phyloP scores from a whole-genome alignment of 2,888 invertebrate genomes.

The Cheilosia scutellata region DNA sequence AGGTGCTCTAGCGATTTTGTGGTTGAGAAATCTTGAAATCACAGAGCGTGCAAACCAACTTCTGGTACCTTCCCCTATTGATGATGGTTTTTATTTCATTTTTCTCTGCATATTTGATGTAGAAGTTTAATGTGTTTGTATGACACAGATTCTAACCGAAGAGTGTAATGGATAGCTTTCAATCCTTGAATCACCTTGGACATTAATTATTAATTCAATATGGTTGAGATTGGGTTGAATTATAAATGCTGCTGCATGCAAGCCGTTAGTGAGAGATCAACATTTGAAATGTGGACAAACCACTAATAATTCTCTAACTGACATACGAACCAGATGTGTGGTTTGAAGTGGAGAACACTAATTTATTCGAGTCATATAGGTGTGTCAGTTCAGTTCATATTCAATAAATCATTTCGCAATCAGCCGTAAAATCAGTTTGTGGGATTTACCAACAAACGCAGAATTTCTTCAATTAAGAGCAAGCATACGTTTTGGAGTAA shows the following conservation, averaged over 20 bases:
- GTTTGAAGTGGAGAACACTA: neutral
- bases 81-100: neutral
- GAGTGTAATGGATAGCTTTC: conserved; percentile 35
- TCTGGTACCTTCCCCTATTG: neutral
- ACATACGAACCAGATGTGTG: neutral
- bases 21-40: conserved; percentile 28
- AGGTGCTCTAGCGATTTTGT: conserved; percentile 14
- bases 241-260: conserved; percentile 14
- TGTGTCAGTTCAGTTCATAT: neutral
- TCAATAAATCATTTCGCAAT: neutral
- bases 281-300: conserved; percentile 6
- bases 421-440: no score
- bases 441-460: no score
- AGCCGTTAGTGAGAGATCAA: neutral
- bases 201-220: conserved; percentile 41
- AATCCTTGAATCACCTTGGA: conserved; percentile 20
- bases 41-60: conserved; percentile 8
- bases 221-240: conserved; percentile 14
- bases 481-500: no score
- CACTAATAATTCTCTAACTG: conserved; percentile 18
- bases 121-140: conserved; percentile 19
- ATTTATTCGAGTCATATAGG: neutral
- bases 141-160: conserved; percentile 25
- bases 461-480: no score
- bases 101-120: neutral